These are phyloP conservation scores for Lacerta viridis DNA, from an alignment of 2,797 vertebrate genomes.

Conservation along the genomic window DNA sequence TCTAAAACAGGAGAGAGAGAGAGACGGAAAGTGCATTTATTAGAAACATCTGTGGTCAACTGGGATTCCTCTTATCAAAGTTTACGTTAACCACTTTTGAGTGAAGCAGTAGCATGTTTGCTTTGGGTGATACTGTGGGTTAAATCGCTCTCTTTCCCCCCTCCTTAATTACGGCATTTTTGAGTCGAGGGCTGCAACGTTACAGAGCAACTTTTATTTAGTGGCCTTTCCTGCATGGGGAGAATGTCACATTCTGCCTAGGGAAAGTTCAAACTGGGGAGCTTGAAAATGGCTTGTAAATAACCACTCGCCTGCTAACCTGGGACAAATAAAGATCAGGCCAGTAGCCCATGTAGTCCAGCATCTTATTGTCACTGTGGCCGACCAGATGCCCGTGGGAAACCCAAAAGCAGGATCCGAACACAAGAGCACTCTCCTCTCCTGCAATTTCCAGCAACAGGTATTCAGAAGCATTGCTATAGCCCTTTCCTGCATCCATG, in stretches of 20 bases:
- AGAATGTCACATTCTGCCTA: not conserved
- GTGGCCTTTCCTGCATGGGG: slow-evolving; percentile 41
- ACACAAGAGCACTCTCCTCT: no score
- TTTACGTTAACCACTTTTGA: slow-evolving; percentile 67
- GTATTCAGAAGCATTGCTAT: no score
- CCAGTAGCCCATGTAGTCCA: no score
- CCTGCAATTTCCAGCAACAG: no score
- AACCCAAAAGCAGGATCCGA: no score
- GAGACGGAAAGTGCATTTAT: slow-evolving; percentile 53
- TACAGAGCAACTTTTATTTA: slow-evolving; percentile 56
- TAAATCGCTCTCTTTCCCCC: slow-evolving; percentile 55
- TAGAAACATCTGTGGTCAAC: slow-evolving; percentile 74
- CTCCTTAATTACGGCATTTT: slow-evolving; percentile 64
- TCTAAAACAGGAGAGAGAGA: slow-evolving; percentile 53
- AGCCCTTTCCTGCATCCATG: no score
- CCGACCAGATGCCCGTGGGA: no score
- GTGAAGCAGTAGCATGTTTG: slow-evolving; percentile 60
- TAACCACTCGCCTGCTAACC: not conserved
- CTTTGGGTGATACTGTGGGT: slow-evolving; percentile 61
- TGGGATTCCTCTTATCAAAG: slow-evolving; percentile 67
- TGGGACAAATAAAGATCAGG: slow-evolving; percentile 4
- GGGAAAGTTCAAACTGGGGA: not conserved
- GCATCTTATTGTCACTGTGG: no score
- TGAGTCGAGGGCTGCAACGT: slow-evolving; percentile 51
- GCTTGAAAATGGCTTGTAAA: not conserved